phyloP scores from a whole-genome alignment of 2,888 invertebrate species.

The Latrodectus elegans region DNA sequence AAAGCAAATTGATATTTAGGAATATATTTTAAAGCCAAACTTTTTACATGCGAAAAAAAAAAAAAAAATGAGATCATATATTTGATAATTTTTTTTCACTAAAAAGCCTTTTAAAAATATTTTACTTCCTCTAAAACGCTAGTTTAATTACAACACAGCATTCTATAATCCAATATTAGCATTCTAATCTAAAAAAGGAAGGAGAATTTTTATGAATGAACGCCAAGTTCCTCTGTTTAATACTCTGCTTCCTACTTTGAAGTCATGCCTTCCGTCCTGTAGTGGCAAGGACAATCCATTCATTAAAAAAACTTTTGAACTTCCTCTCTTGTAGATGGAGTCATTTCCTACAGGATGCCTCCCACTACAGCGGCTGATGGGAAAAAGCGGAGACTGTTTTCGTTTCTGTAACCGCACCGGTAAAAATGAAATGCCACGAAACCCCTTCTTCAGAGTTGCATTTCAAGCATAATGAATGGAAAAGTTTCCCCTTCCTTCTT shows the following conservation, averaged over 20 bases:
- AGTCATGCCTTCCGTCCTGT: conserved; percentile 49
- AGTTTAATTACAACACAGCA: too few relatives aligned
- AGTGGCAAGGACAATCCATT: conserved; percentile 57
- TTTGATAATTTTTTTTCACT: too few relatives aligned
- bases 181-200: background rate
- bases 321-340: conserved; percentile 38
- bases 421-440: too few relatives aligned
- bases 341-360: conserved; percentile 32
- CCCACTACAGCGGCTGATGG: conserved; percentile 4
- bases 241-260: conserved; percentile 28
- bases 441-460: background rate
- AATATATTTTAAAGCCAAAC: too few relatives aligned
- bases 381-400: conserved; percentile 8
- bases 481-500: too few relatives aligned
- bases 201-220: background rate
- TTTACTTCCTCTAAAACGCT: too few relatives aligned
- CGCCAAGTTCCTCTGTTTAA: conserved; percentile 9
- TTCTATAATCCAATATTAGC: background rate
- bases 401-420: too few relatives aligned
- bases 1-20: too few relatives aligned
- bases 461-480: background rate
- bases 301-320: conserved; percentile 43
- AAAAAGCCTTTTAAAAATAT: too few relatives aligned
- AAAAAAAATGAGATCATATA: too few relatives aligned
- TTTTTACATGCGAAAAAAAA: too few relatives aligned